Conservation (phyloP, 2,888 invertebrate genomes). For the Cephus spinipes region DNA sequence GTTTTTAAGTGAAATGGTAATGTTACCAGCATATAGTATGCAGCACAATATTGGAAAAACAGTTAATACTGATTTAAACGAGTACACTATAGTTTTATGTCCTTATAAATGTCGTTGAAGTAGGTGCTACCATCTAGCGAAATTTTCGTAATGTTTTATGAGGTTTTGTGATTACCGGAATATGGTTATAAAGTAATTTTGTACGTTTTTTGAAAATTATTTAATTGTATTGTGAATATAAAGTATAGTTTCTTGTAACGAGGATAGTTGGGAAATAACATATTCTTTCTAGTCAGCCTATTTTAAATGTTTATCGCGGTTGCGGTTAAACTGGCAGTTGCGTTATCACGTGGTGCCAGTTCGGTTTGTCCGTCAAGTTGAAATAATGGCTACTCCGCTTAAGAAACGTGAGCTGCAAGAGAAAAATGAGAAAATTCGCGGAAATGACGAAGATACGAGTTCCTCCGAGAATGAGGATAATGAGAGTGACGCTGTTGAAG, state of each 20-base stretch:
- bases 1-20: background rate
- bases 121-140: background rate
- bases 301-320: background rate
- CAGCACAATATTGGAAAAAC: background rate
- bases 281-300: background rate
- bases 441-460: constrained; percentile 43
- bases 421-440: constrained; percentile 33
- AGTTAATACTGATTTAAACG: background rate
- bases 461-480: constrained; percentile 50
- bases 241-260: background rate
- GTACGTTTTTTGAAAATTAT: background rate
- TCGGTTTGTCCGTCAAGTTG: constrained; percentile 3
- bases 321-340: background rate
- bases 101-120: background rate
- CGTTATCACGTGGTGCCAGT: constrained; percentile 20
- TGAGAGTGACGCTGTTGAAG: constrained; percentile 40
- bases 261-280: background rate
- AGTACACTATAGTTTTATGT: background rate
- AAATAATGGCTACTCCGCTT: constrained; percentile 59
- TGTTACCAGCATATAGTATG: background rate
- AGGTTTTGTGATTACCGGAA: background rate
- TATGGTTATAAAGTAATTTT: background rate
- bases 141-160: background rate
- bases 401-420: constrained; percentile 57
- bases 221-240: background rate